Base-by-base conservation (phyloP, 2,797 vertebrate genomes). In the Euthynnus affinis region DNA sequence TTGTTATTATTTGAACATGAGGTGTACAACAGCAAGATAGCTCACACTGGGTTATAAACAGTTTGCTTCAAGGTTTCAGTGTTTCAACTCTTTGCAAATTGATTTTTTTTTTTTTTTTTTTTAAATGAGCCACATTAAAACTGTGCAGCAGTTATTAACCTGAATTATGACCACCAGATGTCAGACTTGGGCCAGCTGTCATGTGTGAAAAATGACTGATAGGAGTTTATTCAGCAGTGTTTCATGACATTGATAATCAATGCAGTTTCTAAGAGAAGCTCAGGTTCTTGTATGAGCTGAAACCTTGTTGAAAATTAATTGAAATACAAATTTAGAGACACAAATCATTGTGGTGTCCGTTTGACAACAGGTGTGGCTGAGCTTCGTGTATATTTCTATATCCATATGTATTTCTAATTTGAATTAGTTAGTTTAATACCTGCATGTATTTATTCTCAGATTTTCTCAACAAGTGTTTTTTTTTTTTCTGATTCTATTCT, bases 111-210 rank as follows among this genome's bases (percentile, higher is more conserved):
- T n/a, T n/a, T n/a, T n/a, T n/a, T n/a, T n/a, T n/a, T n/a, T n/a
- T n/a, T n/a, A n/a, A n/a, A n/a, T n/a, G n/a, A n/a, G n/a, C n/a
- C n/a, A n/a, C n/a, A n/a, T n/a, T n/a, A n/a, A n/a, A n/a, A n/a
- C n/a, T n/a, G n/a, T n/a, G 44, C 44, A 65, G 22, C 8, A 52
- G 13, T 53, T 65, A 23, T 48, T 65, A 23, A 1, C 74, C 34
- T 74, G 1, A 25, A 0, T 51, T 55, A 10, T 65, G 23, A 59
- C 59, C 74, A 67, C 63, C 73, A 83, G 77, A 66, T 32, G 60
- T 63, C 86, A 76, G 71, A 25, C 18, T 42, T 63, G 18, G 17
- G 22, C 27, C 53, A 27, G 2, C 49, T 68, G 34, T 58, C 18
- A 6, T 23, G 27, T 62, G 4, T 59, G 13, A 58, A 48, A 56